Evolutionary conservation across 1,140 invertebrate genomes (phyloP).

Genomic region (Maconellicoccus hirsutus): DNA sequence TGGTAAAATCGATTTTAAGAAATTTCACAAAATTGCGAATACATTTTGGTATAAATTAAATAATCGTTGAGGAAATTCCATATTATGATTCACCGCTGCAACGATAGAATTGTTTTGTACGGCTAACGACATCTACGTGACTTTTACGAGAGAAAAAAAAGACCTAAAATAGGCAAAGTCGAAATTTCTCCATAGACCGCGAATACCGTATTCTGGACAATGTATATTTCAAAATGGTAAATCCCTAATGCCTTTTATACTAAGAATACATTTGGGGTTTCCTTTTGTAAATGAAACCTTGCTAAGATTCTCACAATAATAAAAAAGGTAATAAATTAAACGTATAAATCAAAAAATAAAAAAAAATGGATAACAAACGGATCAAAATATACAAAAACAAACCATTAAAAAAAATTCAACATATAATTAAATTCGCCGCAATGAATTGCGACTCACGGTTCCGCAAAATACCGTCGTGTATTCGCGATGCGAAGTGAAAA

Average conservation of each 20-base stretch:
- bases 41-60: too few species aligned
- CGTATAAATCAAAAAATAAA: not conserved
- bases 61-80: too few species aligned
- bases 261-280: not conserved
- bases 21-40: not conserved
- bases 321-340: not conserved
- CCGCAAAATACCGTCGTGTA: not conserved
- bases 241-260: not conserved
- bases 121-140: too few species aligned
- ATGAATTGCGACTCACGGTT: not conserved
- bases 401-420: conserved; percentile 3
- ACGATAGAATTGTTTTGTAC: too few species aligned
- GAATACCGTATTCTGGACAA: too few species aligned
- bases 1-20: not conserved
- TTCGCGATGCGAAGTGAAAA: not conserved
- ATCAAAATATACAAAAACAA: conserved; percentile 10
- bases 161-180: too few species aligned
- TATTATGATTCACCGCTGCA: too few species aligned
- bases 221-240: too few species aligned
- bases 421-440: conserved; percentile 3
- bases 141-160: too few species aligned
- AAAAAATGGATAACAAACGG: not conserved
- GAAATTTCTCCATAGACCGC: too few species aligned
- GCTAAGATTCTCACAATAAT: not conserved
- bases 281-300: not conserved